Conservation (phyloP, 2,113 vertebrate species). For the Apodemus sylvaticus region DNA sequence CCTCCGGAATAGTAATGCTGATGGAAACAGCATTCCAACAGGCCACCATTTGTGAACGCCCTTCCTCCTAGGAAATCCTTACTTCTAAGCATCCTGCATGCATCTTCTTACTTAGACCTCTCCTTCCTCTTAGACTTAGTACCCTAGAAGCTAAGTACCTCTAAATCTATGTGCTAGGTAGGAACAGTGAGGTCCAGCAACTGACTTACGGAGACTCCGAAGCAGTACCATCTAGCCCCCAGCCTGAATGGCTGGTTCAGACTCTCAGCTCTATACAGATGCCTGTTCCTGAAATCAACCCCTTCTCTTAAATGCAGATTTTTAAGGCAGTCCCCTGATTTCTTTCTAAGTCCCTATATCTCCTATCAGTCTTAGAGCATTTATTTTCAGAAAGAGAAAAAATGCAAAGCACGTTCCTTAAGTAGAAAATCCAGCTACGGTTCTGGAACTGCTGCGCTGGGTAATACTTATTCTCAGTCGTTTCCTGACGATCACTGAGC, state of each 20-base stretch:
- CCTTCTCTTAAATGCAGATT: not conserved
- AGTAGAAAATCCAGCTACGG: slow-evolving; percentile 35
- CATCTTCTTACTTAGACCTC: not conserved
- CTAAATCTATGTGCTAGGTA: not conserved
- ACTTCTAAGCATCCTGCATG: not conserved
- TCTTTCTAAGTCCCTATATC: slow-evolving; percentile 36
- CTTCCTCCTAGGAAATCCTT: not conserved
- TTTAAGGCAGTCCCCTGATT: slow-evolving; percentile 34
- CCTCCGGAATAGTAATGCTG: not conserved
- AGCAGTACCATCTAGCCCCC: not conserved
- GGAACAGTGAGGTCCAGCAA: not conserved
- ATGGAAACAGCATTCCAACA: not conserved
- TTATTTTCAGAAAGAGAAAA: slow-evolving; percentile 32
- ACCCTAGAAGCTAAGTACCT: not conserved
- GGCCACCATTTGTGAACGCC: not conserved
- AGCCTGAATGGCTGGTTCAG: not conserved
- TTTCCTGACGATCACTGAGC: slow-evolving; percentile 48
- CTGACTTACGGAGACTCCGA: not conserved
- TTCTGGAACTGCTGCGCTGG: slow-evolving; percentile 40
- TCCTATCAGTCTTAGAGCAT: not conserved
- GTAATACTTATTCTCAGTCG: not conserved
- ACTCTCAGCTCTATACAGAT: not conserved
- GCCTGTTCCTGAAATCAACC: not conserved
- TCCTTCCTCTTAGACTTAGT: not conserved
- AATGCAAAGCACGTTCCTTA: slow-evolving; percentile 22